Evolutionary conservation across 2,113 vertebrate genomes (phyloP), one percentile per base, ranked within the genome.

Genomic region (Callopanchax toddi): DNA sequence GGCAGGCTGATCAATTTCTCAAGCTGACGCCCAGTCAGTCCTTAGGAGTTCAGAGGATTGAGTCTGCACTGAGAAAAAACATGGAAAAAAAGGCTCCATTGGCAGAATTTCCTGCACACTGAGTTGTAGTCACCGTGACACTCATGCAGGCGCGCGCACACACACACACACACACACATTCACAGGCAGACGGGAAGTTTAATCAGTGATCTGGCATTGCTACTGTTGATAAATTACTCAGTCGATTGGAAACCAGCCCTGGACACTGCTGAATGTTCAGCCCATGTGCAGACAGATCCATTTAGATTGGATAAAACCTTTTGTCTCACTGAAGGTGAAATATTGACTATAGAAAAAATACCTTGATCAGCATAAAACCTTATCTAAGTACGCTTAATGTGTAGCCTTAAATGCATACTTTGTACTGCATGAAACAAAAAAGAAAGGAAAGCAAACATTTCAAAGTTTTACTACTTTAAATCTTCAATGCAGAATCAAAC

Each of bases 201-300:
- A 57, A 77, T 67, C 66, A 60, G 39, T 15, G 40, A 56, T 58
- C 45, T 71, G 50, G 60, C 60, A 52, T 63, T 51, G 53, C 56
- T 44, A 21, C 40, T 67, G 54, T 48, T 64, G 71, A 74, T 82
- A 67, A 78, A 82, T 74, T 71, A 71, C 60, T 70, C 60, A 25
- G 36, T 62, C 16, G 5, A 37, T 67, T 23, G 10, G 43, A 25
- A 54, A 21, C 17, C 49, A 74, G 62, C 39, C 37, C 51, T 3
- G 39, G 34, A 46, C 37, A 46, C 16, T 37, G 48, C 62, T 77
- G 56, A 60, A 53, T 26, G 29, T 57, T 18, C 13, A 23, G 50
- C 50, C 6, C 0, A 17, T 22, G 11, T 7, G 20, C 21, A 39
- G 13, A 23, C 52, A 51, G 25, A 51, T 32, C n/a, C 49, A 32